Evolutionary conservation across 1,140 invertebrate species (phyloP).

Genomic region (Drosophila mayri): DNA sequence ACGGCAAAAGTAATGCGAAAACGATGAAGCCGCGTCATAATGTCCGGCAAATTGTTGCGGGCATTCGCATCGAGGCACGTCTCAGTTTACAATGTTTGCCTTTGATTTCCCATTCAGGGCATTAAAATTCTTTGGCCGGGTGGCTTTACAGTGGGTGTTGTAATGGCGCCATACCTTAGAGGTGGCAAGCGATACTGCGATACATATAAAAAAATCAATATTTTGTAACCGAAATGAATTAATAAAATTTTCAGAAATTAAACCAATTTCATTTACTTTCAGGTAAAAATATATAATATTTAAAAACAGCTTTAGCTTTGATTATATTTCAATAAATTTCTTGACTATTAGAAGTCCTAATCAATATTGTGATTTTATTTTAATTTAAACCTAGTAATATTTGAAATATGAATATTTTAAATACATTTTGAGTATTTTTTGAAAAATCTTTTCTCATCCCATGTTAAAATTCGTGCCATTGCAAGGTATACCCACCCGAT

Average conservation of each 20-base stretch:
- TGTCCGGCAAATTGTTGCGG: slow-evolving; percentile 66
- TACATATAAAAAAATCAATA: not conserved
- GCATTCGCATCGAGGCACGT: slow-evolving; percentile 52
- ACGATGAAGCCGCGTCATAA: slow-evolving; percentile 60
- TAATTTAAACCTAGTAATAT: no score
- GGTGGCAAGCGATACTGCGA: not conserved
- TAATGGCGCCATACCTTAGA: not conserved
- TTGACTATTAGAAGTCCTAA: no score
- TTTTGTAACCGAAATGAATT: not conserved
- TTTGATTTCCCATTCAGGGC: slow-evolving; percentile 45
- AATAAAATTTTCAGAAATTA: no score
- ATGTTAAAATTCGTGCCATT: not conserved
- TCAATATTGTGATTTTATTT: no score
- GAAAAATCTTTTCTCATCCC: no score
- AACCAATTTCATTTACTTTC: no score
- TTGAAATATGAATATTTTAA: no score
- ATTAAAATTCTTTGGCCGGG: slow-evolving; percentile 23
- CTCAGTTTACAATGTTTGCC: slow-evolving; percentile 54
- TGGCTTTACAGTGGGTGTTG: slow-evolving; percentile 1
- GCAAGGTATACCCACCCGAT: slow-evolving; percentile 1
- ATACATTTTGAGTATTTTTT: no score
- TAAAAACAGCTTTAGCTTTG: no score
- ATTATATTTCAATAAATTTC: no score
- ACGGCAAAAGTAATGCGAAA: slow-evolving; percentile 57
- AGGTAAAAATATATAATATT: no score